These are phyloP conservation scores for Dryadula phaetusa DNA, from an alignment of 2,888 invertebrate species.

Conservation along the genomic window DNA sequence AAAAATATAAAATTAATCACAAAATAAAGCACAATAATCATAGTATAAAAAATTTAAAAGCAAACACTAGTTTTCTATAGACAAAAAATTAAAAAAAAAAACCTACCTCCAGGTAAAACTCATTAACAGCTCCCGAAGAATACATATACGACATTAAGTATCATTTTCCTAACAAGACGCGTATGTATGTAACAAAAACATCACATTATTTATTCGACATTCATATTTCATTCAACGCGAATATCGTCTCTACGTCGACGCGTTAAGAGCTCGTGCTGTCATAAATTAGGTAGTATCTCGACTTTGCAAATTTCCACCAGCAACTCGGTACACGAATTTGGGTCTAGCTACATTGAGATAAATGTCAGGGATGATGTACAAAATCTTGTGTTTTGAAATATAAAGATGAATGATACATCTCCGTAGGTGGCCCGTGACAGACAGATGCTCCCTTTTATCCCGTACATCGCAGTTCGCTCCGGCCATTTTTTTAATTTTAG, in stretches of 20 bases:
- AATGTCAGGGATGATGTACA: slow-evolving; percentile 10
- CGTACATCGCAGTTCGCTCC: slow-evolving; percentile 54
- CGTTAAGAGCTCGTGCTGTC: slow-evolving; percentile 59
- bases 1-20: too few relatives aligned
- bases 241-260: slow-evolving; percentile 59
- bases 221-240: slow-evolving; percentile 61
- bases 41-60: too few relatives aligned
- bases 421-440: slow-evolving; percentile 78
- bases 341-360: slow-evolving; percentile 40
- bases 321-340: slow-evolving; percentile 33
- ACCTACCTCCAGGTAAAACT: slow-evolving; percentile 8
- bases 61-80: neutral
- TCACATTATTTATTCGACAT: slow-evolving; percentile 62
- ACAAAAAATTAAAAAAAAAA: neutral
- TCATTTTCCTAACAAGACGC: slow-evolving; percentile 54
- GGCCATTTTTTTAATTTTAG: slow-evolving; percentile 69
- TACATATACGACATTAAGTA: slow-evolving; percentile 42
- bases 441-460: slow-evolving; percentile 72
- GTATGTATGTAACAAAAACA: slow-evolving; percentile 57
- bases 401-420: slow-evolving; percentile 79
- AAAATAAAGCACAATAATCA: too few relatives aligned
- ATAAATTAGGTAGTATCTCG: slow-evolving; percentile 67
- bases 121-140: slow-evolving; percentile 36
- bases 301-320: slow-evolving; percentile 45
- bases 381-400: slow-evolving; percentile 45